phyloP scores from a whole-genome alignment of 2,888 invertebrate species.

The Pristionchus mayeri region DNA sequence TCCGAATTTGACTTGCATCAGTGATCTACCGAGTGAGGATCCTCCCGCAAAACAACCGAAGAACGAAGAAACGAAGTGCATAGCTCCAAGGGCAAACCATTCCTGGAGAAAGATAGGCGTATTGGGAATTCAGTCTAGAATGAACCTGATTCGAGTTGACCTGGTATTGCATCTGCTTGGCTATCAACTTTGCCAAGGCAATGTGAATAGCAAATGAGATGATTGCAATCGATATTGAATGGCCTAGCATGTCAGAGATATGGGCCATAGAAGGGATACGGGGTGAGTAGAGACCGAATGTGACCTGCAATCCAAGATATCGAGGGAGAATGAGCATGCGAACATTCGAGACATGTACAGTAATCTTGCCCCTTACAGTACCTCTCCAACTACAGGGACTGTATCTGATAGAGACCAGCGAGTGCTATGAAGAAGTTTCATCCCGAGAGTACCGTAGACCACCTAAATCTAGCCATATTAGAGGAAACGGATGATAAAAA shows the following conservation, averaged over 20 bases:
- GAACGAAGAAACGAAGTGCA: conserved; percentile 77
- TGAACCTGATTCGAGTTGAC: conserved; percentile 76
- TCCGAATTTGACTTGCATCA: conserved; percentile 75
- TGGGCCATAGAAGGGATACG: conserved; percentile 52
- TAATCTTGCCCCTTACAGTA: conserved; percentile 13
- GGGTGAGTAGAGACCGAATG: conserved; percentile 55
- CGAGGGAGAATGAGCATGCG: background rate
- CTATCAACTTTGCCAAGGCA: conserved; percentile 77
- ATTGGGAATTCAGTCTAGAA: too few species aligned
- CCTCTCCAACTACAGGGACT: conserved; percentile 30
- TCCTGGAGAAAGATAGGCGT: conserved; percentile 72
- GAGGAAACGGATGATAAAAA: background rate
- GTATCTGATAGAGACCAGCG: conserved; percentile 3
- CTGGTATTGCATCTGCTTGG: conserved; percentile 77
- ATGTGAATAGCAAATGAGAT: conserved; percentile 70
- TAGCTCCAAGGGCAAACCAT: conserved; percentile 78
- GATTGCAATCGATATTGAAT: conserved; percentile 65
- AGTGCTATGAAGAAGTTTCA: conserved; percentile 17
- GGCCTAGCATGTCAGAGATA: conserved; percentile 48
- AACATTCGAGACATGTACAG: too few species aligned
- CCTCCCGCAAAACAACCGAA: conserved; percentile 78
- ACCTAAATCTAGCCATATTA: background rate
- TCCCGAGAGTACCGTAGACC: conserved; percentile 30
- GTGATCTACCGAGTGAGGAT: conserved; percentile 76
- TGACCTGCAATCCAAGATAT: conserved; percentile 25